Evolutionary conservation across 2,797 vertebrate genomes (phyloP).

Genomic region (Falco cherrug): DNA sequence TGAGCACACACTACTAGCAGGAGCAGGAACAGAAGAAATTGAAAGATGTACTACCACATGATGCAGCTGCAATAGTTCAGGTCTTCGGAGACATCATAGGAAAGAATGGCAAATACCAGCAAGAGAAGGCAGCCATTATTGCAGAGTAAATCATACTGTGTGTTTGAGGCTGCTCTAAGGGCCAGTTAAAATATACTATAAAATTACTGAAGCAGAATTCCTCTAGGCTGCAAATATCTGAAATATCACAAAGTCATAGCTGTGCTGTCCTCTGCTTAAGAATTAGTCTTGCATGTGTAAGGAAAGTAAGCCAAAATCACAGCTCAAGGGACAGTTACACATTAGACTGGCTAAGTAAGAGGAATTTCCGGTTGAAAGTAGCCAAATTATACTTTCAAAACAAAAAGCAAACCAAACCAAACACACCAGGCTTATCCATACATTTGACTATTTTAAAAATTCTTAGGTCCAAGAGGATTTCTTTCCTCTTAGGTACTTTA

Average conservation of each 20-base stretch:
- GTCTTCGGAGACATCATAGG: neutral
- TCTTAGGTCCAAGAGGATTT: neutral
- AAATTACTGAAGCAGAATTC: neutral
- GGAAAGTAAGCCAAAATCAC: neutral
- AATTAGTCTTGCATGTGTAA: neutral
- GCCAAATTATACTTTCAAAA: neutral
- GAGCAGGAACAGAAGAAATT: neutral
- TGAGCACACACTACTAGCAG: neutral
- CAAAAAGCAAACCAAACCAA: neutral
- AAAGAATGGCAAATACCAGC: neutral
- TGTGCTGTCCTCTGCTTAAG: neutral
- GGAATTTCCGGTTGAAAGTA: neutral
- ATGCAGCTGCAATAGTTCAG: neutral
- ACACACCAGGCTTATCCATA: neutral
- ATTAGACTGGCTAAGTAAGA: neutral
- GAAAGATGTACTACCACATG: neutral
- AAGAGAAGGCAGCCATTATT: neutral
- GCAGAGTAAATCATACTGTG: neutral
- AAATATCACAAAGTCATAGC: neutral
- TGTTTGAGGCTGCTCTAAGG: neutral
- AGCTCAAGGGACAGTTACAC: neutral
- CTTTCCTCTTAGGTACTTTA: neutral
- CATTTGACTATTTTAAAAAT: neutral
- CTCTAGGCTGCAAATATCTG: neutral
- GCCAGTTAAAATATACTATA: neutral